Base-by-base conservation (phyloP, 2,888 invertebrate species). In the Psococerastis gibbosa region DNA sequence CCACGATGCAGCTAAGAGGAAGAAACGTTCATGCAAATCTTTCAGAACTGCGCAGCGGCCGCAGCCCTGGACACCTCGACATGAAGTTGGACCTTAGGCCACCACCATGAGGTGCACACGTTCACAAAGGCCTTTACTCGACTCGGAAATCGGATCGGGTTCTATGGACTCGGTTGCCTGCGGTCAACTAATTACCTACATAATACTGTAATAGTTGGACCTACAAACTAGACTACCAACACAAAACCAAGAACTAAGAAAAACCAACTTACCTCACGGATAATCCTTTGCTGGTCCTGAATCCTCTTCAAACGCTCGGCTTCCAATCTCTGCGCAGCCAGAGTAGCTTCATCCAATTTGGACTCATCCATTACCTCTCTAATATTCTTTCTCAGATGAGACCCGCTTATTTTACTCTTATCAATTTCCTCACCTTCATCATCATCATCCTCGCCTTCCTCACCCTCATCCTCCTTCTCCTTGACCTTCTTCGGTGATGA, bases 361-460 rank as follows among this genome's bases (percentile, higher is more conserved):
- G 83, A 84, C 55, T 91, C 91, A 56, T 85, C 83, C 75, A 92
- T 80, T 6, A 94, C 91, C 64, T 92, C 89, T 45, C 92, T 73
- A 52, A 89, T 89, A 57, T 89, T 89, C 48, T 83, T 72, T 32
- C 89, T 68, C 56, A 87, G 71, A 60, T 80, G 81, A 13, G 71
- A 20, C 5, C 38, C 54, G 51, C 67, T 64, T 54, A 66, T 69
- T 64, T 68, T 52, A 43, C 53, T 54, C 34, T 48, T 48, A 20
- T 49, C 44, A 32, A 41, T 50, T 49, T 54, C 52, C n/a, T 50
- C 51, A 43, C 63, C 62, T 32, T 60, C 62, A 42, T 56, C 55
- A 9, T 52, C 53, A 42, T 43, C 43, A 31, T 45, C 46, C 32
- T 48, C 31, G 41, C 47, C 48, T 27, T 44, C 46, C 15, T 49